Evolutionary conservation across 1,140 invertebrate species (phyloP), one percentile per base, ranked within the genome.

Genomic region (Solenopsis invicta): DNA sequence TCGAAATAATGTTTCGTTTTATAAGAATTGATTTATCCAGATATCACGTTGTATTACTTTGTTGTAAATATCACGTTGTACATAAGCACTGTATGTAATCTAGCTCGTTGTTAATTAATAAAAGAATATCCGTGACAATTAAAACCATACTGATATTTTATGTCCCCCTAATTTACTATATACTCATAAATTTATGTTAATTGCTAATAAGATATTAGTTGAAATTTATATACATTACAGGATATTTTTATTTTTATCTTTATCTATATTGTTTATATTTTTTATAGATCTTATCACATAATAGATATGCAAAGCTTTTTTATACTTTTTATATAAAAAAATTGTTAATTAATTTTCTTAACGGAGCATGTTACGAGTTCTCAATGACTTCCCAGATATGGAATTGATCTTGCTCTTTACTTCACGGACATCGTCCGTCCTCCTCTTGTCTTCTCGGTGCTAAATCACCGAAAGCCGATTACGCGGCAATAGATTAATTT

Each of bases 391-490:
- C 1, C 12, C 18, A 84, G 45, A 61, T 61, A 61, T 24, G 62
- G 13, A 59, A 84, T 74, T 41, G 69, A 74, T 84, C 37, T 75
- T 61, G 52, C 80, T 87, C 85, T 88, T 75, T 45, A 54, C 54
- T 89, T 88, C 87, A 69, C 37, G 72, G 87, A 91, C 87, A 82
- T 90, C 87, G 87, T 89, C 90, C 89, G 77, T 92, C 90, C 89
- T 89, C 81, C 89, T 88, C 87, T 87, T 87, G 85, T 86, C 71
- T 89, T 86, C 85, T 91, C 82, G 87, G 87, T 82, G 75, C 86
- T 94, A 94, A 93, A 94, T 92, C 93, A 94, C 74, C 69, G 72
- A 92, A 95, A 95, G 94, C 94, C 93, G 94, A 95, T 95, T 95
- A 95, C 90, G 71, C 71, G 88, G 90, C 90, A 93, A 93, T 93